Evolutionary conservation across 2,113 vertebrate genomes (phyloP).

Genomic region (Ranitomeya variabilis): DNA sequence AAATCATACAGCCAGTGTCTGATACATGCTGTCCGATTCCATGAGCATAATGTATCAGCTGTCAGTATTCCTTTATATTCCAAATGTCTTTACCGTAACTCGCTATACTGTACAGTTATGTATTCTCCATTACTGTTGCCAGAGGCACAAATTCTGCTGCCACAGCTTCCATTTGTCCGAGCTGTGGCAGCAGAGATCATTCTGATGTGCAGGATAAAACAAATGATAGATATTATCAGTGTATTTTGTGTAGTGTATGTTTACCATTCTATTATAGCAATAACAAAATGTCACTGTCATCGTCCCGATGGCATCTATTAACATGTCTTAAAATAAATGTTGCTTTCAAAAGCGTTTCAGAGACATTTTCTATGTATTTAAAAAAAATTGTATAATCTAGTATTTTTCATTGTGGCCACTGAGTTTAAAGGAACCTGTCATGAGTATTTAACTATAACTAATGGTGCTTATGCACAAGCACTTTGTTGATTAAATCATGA

Average conservation of each 20-base stretch:
- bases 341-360: too few relatives aligned
- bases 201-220: not conserved
- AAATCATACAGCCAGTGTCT: too few relatives aligned
- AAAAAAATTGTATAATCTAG: too few relatives aligned
- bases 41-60: too few relatives aligned
- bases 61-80: not conserved
- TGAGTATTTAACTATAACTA: too few relatives aligned
- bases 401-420: too few relatives aligned
- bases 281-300: not conserved
- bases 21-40: too few relatives aligned
- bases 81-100: not conserved
- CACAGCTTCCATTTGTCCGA: not conserved
- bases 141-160: not conserved
- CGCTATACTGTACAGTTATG: not conserved
- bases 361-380: too few relatives aligned
- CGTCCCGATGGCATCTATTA: not conserved
- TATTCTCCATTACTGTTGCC: not conserved
- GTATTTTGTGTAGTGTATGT: not conserved
- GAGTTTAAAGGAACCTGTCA: too few relatives aligned
- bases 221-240: not conserved
- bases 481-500: too few relatives aligned
- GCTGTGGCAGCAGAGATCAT: not conserved
- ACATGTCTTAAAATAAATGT: not conserved
- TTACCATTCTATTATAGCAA: not conserved
- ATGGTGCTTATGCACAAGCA: too few relatives aligned